Percentiles rank a stretch among this genome's conserved stretches.
Conservation (phyloP, 1,140 invertebrate genomes). For the Mylabris phalerata region DNA sequence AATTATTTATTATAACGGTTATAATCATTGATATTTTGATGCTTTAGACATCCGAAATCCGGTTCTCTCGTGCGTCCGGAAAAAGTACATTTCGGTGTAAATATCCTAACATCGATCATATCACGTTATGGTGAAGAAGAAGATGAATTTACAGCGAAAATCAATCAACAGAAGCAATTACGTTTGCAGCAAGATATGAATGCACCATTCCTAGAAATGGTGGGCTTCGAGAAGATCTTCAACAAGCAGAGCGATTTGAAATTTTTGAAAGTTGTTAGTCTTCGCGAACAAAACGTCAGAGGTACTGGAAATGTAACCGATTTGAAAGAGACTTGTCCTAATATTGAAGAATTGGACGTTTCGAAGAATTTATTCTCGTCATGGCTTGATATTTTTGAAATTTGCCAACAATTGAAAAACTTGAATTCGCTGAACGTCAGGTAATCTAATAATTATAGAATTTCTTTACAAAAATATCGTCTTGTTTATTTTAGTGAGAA, state of each 20-base stretch:
- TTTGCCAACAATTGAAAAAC: conserved; percentile 54
- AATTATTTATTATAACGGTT: neutral
- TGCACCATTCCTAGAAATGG: too few species aligned
- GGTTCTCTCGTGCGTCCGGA: conserved; percentile 81
- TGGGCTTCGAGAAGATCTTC: too few species aligned
- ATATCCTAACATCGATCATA: conserved; percentile 63
- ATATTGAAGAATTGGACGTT: too few species aligned
- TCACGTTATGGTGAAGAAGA: conserved; percentile 64
- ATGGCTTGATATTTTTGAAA: too few species aligned
- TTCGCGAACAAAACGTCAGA: too few species aligned
- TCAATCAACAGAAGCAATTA: conserved; percentile 54
- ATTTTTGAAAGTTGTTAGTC: too few species aligned
- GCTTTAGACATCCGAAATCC: conserved; percentile 53
- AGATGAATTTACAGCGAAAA: conserved; percentile 48
- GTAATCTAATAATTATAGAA: conserved; percentile 43
- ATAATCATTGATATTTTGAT: conserved; percentile 14
- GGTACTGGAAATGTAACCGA: too few species aligned
- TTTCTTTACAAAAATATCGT: conserved; percentile 5
- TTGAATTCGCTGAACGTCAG: conserved; percentile 64
- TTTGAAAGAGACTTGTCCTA: too few species aligned
- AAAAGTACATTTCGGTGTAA: conserved; percentile 66
- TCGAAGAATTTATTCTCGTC: too few species aligned
- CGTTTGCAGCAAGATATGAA: too few species aligned
- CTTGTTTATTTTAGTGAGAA: conserved; percentile 34
- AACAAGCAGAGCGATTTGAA: too few species aligned